Evolutionary conservation across 2,888 invertebrate species (phyloP).

Genomic region (Rotaria macrura): DNA sequence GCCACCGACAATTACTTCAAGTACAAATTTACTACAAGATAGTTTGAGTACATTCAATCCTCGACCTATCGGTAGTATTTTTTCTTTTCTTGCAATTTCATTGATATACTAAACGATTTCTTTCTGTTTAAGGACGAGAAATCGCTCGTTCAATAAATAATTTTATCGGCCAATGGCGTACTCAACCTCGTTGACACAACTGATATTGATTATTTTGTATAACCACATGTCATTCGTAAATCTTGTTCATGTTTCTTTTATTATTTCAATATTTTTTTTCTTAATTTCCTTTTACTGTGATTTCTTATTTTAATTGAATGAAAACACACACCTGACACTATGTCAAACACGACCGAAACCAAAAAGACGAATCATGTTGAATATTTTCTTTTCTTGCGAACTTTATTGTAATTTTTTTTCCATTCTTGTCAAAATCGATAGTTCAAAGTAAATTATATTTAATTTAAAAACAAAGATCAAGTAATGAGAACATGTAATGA

Average conservation of each 20-base stretch:
- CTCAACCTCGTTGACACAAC: background rate
- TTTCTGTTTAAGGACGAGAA: background rate
- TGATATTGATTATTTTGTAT: background rate
- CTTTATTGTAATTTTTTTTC: background rate
- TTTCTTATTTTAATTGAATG: background rate
- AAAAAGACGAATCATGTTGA: background rate
- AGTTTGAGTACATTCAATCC: background rate
- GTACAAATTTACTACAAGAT: background rate
- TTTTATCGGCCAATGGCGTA: background rate
- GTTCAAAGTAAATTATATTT: background rate
- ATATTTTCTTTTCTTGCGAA: background rate
- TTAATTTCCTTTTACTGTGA: background rate
- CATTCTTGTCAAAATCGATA: background rate
- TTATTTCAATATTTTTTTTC: background rate
- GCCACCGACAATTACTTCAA: background rate
- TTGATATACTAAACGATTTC: background rate
- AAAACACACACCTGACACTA: background rate
- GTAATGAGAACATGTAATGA: too few relatives aligned
- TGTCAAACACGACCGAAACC: background rate
- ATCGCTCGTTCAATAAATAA: slow-evolving; percentile 1
- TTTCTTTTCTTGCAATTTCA: background rate
- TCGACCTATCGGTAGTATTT: background rate
- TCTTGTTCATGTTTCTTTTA: background rate
- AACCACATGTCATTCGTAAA: background rate
- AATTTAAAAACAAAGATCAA: too few relatives aligned